Percentiles rank a stretch among this genome's conserved stretches.
Evolutionary conservation across 1,140 invertebrate species (phyloP).

Genomic region (Sinonovacula constricta): DNA sequence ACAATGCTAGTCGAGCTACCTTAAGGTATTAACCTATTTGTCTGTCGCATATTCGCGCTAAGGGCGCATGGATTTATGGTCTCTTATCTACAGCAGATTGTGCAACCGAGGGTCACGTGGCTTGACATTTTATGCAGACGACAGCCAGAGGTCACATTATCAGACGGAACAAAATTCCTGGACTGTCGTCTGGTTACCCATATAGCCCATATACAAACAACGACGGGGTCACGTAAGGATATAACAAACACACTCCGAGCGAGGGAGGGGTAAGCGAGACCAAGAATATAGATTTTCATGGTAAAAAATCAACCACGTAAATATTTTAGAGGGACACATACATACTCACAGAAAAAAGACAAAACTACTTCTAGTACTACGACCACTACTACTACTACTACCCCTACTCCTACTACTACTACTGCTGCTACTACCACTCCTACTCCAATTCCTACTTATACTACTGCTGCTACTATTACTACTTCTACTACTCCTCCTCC

Average conservation of each 20-base stretch:
- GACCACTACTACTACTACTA: too few relatives aligned
- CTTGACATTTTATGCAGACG: slow-evolving; percentile 49
- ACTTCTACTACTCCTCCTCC: too few relatives aligned
- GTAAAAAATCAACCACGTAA: slow-evolving; percentile 6
- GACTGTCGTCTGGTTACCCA: slow-evolving; percentile 26
- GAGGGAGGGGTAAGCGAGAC: not conserved
- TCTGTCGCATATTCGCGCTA: not conserved
- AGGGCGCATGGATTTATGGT: slow-evolving; percentile 39
- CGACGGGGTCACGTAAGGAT: slow-evolving; percentile 40
- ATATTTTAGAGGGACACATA: not conserved
- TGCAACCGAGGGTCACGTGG: slow-evolving; percentile 35
- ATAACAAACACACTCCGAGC: not conserved
- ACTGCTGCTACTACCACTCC: too few relatives aligned
- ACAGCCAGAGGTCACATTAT: slow-evolving; percentile 47
- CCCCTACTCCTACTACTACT: not conserved
- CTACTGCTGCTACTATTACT: too few relatives aligned
- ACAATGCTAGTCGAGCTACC: not conserved
- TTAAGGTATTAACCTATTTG: not conserved
- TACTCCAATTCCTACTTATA: too few relatives aligned
- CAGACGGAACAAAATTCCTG: slow-evolving; percentile 51
- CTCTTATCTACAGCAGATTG: slow-evolving; percentile 42
- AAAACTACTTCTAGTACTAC: too few relatives aligned
- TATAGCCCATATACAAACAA: slow-evolving; percentile 2
- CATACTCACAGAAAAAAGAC: not conserved
- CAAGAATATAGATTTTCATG: not conserved